A percentile compares a stretch with the other conserved stretches of the same genome.
Evolutionary conservation across 92 coral and sea anemone species (phyloP).

Genomic region (Porites evermanni): DNA sequence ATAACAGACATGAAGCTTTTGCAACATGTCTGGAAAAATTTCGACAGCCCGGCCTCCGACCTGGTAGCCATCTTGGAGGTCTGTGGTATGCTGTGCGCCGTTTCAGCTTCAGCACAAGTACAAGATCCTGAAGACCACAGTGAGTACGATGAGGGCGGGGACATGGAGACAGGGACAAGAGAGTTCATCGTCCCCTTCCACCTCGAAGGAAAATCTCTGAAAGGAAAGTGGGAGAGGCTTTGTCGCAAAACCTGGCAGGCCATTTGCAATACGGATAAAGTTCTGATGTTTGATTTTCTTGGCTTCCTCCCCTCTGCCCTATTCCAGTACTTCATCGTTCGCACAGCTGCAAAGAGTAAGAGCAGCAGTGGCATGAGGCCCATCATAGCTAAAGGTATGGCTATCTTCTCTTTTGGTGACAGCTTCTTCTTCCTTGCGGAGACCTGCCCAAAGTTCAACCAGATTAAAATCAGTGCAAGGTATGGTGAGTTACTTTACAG

Average conservation of each 20-base stretch:
- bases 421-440: constrained; percentile 60
- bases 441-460: constrained; percentile 48
- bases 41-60: constrained; percentile 42
- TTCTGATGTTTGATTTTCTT: constrained; percentile 70
- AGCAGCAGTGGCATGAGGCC: constrained; percentile 67
- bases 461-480: constrained; percentile 72
- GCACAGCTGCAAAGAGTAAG: constrained; percentile 54
- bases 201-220: constrained; percentile 45
- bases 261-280: constrained; percentile 56
- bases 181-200: constrained; percentile 74
- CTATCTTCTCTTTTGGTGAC: constrained; percentile 76
- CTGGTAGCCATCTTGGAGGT: constrained; percentile 69
- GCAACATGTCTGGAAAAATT: constrained; percentile 53
- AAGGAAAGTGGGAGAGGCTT: constrained; percentile 51
- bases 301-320: constrained; percentile 78
- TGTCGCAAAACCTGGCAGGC: constrained; percentile 63
- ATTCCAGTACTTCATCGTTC: constrained; percentile 69
- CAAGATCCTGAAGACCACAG: background rate
- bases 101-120: background rate
- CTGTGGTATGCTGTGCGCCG: constrained; percentile 68
- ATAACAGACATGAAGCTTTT: constrained; percentile 44
- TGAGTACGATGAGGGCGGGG: background rate
- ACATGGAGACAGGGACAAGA: background rate
- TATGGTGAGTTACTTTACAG: background rate
- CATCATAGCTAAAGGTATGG: constrained; percentile 52